Evolutionary conservation across 2,888 invertebrate genomes (phyloP).

Genomic region (Pheosia tremula): DNA sequence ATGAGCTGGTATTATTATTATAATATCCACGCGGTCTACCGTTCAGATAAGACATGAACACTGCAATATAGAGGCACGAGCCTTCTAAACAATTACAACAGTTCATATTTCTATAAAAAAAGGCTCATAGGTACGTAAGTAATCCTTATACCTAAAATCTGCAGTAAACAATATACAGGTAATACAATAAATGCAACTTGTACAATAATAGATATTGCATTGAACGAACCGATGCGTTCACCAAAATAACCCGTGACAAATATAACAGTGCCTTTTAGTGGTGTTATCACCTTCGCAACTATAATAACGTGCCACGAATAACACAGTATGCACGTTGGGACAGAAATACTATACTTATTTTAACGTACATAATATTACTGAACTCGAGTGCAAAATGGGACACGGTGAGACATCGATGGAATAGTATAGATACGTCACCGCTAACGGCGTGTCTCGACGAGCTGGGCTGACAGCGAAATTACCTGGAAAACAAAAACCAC

Average conservation of each 20-base stretch:
- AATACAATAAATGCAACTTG: conserved; percentile 28
- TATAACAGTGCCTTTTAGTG: conserved; percentile 66
- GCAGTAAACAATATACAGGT: conserved; percentile 9
- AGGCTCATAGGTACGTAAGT: too few relatives aligned
- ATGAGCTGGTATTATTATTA: too few relatives aligned
- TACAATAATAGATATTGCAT: conserved; percentile 59
- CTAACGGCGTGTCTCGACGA: conserved; percentile 34
- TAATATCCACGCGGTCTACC: too few relatives aligned
- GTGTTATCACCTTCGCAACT: conserved; percentile 76
- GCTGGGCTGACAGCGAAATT: conserved; percentile 45
- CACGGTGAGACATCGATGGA: conserved; percentile 38
- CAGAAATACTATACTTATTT: conserved; percentile 68
- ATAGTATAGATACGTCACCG: conserved; percentile 45
- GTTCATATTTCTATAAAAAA: too few relatives aligned
- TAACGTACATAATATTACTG: conserved; percentile 50
- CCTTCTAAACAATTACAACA: too few relatives aligned
- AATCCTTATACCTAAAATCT: too few relatives aligned
- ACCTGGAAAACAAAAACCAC: conserved; percentile 69
- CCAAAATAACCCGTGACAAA: conserved; percentile 74
- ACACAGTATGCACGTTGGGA: conserved; percentile 58
- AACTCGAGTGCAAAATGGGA: conserved; percentile 57
- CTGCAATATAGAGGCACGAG: too few relatives aligned
- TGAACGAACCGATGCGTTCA: conserved; percentile 64
- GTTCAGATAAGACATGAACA: too few relatives aligned
- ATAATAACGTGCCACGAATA: conserved; percentile 74